Conservation (phyloP, 2,113 vertebrate species). For the Pteruthius melanotis region DNA sequence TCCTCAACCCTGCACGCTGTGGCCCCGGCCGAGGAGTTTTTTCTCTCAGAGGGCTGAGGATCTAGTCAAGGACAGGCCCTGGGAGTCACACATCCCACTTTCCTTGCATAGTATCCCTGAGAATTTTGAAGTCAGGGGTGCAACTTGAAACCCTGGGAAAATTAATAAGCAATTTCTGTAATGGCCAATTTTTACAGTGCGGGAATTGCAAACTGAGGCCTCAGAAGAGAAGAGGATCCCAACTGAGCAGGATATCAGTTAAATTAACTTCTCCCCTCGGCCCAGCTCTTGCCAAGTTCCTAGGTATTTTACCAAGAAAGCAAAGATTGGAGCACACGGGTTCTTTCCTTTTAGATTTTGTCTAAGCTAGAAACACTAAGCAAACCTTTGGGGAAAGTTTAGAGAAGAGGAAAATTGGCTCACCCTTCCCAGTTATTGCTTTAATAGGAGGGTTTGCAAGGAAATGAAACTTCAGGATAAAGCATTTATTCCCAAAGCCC, state of each 20-base stretch:
- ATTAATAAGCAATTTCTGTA: neutral
- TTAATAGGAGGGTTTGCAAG: neutral
- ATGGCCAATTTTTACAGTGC: neutral
- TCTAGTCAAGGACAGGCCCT: neutral
- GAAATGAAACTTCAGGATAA: constrained; percentile 6
- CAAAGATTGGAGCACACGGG: neutral
- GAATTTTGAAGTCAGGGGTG: neutral
- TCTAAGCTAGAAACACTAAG: neutral
- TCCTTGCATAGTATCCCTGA: neutral
- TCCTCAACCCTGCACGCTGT: neutral
- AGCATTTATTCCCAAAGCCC: neutral
- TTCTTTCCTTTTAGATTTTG: constrained; percentile 19
- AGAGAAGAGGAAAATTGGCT: neutral
- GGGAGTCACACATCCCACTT: neutral
- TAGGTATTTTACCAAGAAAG: constrained; percentile 21
- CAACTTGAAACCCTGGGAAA: constrained; percentile 27
- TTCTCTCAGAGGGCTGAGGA: neutral
- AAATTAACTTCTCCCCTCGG: constrained; percentile 31
- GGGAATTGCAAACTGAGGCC: neutral
- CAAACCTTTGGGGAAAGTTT: constrained; percentile 13
- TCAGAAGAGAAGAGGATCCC: neutral
- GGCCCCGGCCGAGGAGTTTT: neutral
- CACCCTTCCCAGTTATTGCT: neutral
- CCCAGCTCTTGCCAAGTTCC: constrained; percentile 8
- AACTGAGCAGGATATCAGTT: neutral